Conservation (phyloP, 2,797 vertebrate species). For the Iguana delicatissima region DNA sequence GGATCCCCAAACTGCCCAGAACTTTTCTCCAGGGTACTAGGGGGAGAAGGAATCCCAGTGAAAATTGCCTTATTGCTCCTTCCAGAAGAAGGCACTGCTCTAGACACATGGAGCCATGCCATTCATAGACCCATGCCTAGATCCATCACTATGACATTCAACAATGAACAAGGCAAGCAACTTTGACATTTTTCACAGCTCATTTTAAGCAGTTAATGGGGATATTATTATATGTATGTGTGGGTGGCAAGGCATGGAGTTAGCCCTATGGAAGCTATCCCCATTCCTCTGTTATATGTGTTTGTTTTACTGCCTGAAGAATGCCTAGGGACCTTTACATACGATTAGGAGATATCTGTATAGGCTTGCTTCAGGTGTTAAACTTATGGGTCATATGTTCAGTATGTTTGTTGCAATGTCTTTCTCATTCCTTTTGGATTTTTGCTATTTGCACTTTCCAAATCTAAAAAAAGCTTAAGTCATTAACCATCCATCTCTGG, state of each 20-base stretch:
- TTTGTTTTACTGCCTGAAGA: background rate
- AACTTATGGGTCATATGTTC: background rate
- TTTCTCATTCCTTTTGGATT: no score
- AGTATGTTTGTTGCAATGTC: background rate
- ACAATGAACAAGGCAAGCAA: no score
- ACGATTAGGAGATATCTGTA: background rate
- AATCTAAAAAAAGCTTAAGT: background rate
- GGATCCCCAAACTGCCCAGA: background rate
- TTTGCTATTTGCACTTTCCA: background rate
- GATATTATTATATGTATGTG: background rate
- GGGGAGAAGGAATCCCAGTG: background rate
- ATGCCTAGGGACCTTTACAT: background rate
- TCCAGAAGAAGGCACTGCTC: no score
- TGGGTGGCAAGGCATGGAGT: background rate
- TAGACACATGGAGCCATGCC: background rate
- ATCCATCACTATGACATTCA: background rate
- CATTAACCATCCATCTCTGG: background rate
- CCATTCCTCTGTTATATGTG: background rate
- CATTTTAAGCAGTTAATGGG: background rate
- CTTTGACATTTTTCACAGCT: background rate
- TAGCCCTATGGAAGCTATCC: background rate
- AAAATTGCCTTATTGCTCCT: background rate
- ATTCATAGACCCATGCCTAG: no score
- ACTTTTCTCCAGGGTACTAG: background rate
- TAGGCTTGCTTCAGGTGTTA: background rate